A percentile compares a stretch with the other conserved stretches of the same genome.
phyloP scores from a whole-genome alignment of 2,888 invertebrate genomes.

The Coleophora flavipennella region DNA sequence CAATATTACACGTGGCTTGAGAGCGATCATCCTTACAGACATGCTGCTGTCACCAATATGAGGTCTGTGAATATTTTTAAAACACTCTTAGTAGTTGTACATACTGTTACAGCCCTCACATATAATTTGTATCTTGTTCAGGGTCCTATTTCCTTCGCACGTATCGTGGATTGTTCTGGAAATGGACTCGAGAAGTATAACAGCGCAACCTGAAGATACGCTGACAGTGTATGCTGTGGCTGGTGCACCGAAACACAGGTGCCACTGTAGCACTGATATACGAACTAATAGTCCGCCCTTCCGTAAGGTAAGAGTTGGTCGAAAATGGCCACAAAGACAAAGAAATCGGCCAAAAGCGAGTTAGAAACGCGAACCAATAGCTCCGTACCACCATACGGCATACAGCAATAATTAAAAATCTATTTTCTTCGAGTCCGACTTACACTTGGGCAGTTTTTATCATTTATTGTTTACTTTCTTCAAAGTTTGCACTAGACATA shows the following conservation, averaged over 20 bases:
- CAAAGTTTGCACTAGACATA: too few relatives aligned
- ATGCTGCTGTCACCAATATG: slow-evolving; percentile 87
- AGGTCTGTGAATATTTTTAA: slow-evolving; percentile 43
- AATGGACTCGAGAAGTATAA: slow-evolving; percentile 93
- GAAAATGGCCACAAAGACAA: too few relatives aligned
- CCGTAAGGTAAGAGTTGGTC: slow-evolving; percentile 42
- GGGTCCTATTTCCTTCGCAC: slow-evolving; percentile 88
- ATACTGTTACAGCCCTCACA: too few relatives aligned
- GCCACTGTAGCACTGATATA: slow-evolving; percentile 41
- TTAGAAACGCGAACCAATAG: too few relatives aligned
- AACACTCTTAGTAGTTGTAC: background rate
- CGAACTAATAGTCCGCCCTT: slow-evolving; percentile 45
- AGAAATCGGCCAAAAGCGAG: too few relatives aligned
- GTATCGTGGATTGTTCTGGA: slow-evolving; percentile 95
- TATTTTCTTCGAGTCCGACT: too few relatives aligned
- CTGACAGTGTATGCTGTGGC: slow-evolving; percentile 74
- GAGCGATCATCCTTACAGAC: slow-evolving; percentile 97
- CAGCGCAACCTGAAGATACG: slow-evolving; percentile 94
- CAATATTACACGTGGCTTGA: slow-evolving; percentile 93
- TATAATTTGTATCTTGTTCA: slow-evolving; percentile 28
- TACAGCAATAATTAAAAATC: too few relatives aligned
- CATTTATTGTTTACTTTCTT: too few relatives aligned
- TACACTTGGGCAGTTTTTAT: too few relatives aligned
- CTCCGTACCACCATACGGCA: too few relatives aligned
- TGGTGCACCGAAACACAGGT: slow-evolving; percentile 46